Percentiles rank a stretch among this genome's conserved stretches.
Conservation (phyloP, 2,113 vertebrate genomes). For the Nyctereutes procyonoides region DNA sequence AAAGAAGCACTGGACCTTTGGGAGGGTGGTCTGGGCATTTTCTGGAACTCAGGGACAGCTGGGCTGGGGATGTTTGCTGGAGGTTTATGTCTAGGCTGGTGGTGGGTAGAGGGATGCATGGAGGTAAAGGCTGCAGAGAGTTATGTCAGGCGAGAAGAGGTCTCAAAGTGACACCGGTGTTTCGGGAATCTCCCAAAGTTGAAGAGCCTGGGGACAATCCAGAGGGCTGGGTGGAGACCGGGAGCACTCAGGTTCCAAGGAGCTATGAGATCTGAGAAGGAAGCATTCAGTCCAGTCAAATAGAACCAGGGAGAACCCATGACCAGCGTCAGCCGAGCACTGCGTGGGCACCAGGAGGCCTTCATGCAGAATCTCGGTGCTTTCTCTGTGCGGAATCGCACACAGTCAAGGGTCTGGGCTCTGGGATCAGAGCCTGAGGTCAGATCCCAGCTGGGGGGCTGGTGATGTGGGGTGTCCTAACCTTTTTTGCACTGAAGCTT, state of each 20-base stretch:
- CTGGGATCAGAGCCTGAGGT: not conserved
- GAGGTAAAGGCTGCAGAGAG: not conserved
- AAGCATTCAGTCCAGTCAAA: accelerated
- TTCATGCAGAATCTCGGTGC: not conserved
- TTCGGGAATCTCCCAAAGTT: not conserved
- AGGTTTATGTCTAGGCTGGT: not conserved
- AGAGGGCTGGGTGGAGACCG: accelerated
- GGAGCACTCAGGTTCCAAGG: no score
- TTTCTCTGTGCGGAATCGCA: not conserved
- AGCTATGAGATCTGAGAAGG: not conserved
- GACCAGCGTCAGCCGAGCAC: accelerated
- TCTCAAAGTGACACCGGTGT: not conserved
- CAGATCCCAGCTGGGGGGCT: not conserved
- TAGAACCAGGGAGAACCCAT: not conserved
- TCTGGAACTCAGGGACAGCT: not conserved
- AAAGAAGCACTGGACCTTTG: not conserved
- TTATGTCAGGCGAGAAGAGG: not conserved
- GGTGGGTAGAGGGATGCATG: not conserved
- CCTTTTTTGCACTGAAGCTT: not conserved
- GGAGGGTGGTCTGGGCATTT: not conserved
- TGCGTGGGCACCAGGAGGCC: no score
- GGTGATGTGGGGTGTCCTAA: not conserved
- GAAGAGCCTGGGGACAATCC: not conserved
- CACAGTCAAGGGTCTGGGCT: not conserved
- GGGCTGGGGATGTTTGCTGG: not conserved